A percentile compares a stretch with the other conserved stretches of the same genome.
phyloP scores from a whole-genome alignment of 2,888 invertebrate species.

The Tetranychus piercei region DNA sequence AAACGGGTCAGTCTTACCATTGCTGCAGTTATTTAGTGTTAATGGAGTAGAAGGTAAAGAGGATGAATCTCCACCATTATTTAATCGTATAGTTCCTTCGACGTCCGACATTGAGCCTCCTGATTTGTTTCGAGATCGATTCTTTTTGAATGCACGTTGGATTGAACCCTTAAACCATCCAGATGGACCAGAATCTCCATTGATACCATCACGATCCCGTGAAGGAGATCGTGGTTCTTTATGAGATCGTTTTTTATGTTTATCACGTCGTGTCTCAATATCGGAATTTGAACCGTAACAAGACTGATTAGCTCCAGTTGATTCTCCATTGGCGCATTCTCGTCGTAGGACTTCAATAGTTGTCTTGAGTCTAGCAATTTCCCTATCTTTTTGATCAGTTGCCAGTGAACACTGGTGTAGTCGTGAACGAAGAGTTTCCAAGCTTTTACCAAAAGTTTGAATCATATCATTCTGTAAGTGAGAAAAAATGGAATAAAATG shows the following conservation, averaged over 20 bases:
- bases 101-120: neutral
- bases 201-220: neutral
- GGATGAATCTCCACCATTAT: neutral
- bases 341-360: slow-evolving; percentile 65
- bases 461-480: slow-evolving; percentile 81
- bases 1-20: neutral
- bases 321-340: slow-evolving; percentile 7
- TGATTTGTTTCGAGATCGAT: slow-evolving; percentile 24
- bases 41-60: slow-evolving; percentile 15
- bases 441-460: slow-evolving; percentile 87
- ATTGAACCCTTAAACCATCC: slow-evolving; percentile 84
- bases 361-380: slow-evolving; percentile 68
- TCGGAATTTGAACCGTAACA: slow-evolving; percentile 20
- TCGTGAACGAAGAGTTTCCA: slow-evolving; percentile 87
- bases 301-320: neutral
- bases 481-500: slow-evolving; percentile 5
- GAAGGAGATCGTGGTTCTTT: slow-evolving; percentile 8
- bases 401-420: slow-evolving; percentile 81
- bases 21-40: neutral
- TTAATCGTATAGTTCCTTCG: neutral
- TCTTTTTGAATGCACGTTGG: slow-evolving; percentile 63
- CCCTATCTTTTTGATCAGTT: slow-evolving; percentile 87
- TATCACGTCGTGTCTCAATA: slow-evolving; percentile 15
- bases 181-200: neutral
- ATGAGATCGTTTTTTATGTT: slow-evolving; percentile 18